Evolutionary conservation across 2,113 vertebrate genomes (phyloP).

Genomic region (Sisor rabdophorus): DNA sequence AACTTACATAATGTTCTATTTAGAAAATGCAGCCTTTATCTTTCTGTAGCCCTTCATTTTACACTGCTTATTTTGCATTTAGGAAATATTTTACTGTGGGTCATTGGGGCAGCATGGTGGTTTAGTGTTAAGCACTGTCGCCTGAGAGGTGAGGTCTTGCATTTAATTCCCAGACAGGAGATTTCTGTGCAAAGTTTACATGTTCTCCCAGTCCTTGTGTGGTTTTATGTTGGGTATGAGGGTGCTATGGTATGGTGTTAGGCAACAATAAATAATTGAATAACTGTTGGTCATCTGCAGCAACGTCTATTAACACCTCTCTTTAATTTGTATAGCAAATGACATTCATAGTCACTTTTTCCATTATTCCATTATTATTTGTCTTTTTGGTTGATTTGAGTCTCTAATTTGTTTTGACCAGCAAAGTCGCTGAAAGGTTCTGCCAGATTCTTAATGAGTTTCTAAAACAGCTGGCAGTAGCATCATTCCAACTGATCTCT

Average conservation of each 20-base stretch:
- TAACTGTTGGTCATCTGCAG: no score
- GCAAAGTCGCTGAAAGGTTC: neutral
- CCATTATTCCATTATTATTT: conserved; percentile 1
- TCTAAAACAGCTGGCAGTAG: neutral
- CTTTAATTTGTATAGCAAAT: conserved; percentile 4
- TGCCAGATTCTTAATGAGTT: conserved; percentile 9
- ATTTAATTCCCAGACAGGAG: no score
- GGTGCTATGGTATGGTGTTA: no score
- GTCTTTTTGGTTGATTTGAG: conserved; percentile 2
- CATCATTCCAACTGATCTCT: neutral
- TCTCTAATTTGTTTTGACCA: conserved; percentile 22
- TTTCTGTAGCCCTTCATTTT: neutral
- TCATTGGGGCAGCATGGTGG: neutral
- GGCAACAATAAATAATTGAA: no score
- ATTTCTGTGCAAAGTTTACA: no score
- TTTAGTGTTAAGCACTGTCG: no score
- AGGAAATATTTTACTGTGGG: neutral
- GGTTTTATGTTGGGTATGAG: no score
- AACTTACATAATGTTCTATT: conserved; percentile 5
- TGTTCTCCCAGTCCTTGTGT: no score
- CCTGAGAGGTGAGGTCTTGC: no score
- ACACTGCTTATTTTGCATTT: neutral
- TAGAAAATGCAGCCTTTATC: neutral
- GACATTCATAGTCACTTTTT: conserved; percentile 1
- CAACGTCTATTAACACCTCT: neutral